A percentile compares a stretch with the other conserved stretches of the same genome.
These are phyloP conservation scores for Autographa gamma DNA, from an alignment of 2,888 invertebrate species.

Conservation along the genomic window DNA sequence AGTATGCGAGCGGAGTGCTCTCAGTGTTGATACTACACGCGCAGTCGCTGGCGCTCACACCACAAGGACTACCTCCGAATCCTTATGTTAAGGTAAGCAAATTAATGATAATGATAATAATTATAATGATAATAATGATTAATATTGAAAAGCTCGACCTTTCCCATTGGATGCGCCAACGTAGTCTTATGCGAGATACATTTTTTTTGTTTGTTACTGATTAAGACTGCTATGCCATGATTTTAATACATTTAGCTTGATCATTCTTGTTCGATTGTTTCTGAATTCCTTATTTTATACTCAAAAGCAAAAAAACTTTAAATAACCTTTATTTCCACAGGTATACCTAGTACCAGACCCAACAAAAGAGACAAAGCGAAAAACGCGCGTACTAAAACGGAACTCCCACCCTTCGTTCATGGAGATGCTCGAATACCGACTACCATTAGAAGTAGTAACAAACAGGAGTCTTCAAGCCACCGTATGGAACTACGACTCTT, in stretches of 20 bases:
- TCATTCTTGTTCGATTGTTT: too few species aligned
- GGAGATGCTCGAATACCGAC: conserved; percentile 98
- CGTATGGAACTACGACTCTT: conserved; percentile 97
- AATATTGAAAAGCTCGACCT: too few species aligned
- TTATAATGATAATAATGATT: too few species aligned
- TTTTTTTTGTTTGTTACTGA: too few species aligned
- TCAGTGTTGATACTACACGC: conserved; percentile 93
- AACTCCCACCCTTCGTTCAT: conserved; percentile 99
- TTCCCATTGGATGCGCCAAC: too few species aligned
- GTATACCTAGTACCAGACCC: conserved; percentile 97
- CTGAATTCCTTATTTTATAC: too few species aligned
- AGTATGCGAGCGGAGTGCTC: conserved; percentile 84
- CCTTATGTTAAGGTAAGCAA: conserved; percentile 97
- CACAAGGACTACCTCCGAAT: conserved; percentile 95
- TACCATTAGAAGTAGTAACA: conserved; percentile 94
- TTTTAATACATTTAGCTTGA: too few species aligned
- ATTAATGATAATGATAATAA: too few species aligned
- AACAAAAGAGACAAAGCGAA: conserved; percentile 97
- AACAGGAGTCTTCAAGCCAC: conserved; percentile 95
- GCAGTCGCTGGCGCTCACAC: conserved; percentile 94
- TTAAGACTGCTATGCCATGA: too few species aligned
- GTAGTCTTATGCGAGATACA: too few species aligned
- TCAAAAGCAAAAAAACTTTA: too few species aligned
- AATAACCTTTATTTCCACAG: conserved; percentile 59
- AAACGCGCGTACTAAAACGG: conserved; percentile 97